Conservation (phyloP, 2,113 vertebrate species). For the Grus americana region DNA sequence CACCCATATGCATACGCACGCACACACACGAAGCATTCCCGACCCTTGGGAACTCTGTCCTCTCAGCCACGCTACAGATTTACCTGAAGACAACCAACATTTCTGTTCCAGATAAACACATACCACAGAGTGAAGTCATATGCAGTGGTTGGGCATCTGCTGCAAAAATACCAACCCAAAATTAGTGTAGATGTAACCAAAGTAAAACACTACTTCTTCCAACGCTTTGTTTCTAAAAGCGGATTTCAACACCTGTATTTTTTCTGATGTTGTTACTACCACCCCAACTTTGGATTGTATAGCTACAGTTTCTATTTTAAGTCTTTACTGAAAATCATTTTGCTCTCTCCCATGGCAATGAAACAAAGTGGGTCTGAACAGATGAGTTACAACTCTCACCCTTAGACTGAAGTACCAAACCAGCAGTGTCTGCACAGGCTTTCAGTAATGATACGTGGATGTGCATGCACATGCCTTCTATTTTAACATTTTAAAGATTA, state of each 20-base stretch:
- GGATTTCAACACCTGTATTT: background rate
- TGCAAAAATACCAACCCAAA: background rate
- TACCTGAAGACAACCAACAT: background rate
- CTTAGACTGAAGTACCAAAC: background rate
- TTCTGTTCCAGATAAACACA: background rate
- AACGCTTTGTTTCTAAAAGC: background rate
- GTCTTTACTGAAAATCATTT: background rate
- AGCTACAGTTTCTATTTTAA: background rate
- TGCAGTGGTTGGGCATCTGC: background rate
- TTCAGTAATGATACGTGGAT: background rate
- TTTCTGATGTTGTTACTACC: background rate
- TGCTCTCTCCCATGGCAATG: background rate
- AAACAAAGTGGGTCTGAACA: background rate
- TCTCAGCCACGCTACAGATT: background rate
- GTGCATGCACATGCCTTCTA: background rate
- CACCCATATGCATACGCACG: accelerated
- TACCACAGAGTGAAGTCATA: accelerated
- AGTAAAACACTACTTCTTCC: background rate
- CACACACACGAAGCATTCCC: too few relatives aligned
- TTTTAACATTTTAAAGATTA: background rate
- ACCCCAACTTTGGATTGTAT: background rate
- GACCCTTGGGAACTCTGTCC: background rate
- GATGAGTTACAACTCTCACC: background rate
- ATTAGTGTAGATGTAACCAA: background rate
- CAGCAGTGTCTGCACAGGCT: background rate